Evolutionary conservation across 35 echinoderm and acorn worm species (phyloP).

Genomic region (Stichopus chloronotus): DNA sequence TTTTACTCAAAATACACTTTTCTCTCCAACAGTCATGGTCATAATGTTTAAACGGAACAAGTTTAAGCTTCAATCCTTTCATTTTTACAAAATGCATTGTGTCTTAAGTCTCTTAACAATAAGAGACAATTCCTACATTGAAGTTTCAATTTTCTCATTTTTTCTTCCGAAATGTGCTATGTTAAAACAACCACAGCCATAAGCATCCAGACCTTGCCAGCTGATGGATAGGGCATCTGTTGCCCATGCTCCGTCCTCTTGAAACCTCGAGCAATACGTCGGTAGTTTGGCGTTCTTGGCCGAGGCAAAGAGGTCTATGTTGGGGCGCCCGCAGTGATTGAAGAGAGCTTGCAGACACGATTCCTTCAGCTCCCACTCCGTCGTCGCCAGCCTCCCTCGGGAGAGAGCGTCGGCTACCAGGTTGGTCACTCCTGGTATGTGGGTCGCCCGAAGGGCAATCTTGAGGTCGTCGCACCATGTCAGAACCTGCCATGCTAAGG

Average conservation of each 20-base stretch:
- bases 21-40: no score
- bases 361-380: slow-evolving; percentile 43
- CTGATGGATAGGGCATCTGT: slow-evolving; percentile 59
- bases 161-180: no score
- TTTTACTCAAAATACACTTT: no score
- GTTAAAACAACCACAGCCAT: no score
- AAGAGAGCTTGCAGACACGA: neutral
- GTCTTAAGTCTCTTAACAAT: no score
- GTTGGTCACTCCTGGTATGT: slow-evolving; percentile 65
- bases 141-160: no score
- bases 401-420: slow-evolving; percentile 52
- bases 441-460: slow-evolving; percentile 12
- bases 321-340: neutral
- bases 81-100: no score
- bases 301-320: slow-evolving; percentile 65
- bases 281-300: slow-evolving; percentile 50
- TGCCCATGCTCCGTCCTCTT: slow-evolving; percentile 37
- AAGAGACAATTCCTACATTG: no score
- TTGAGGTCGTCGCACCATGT: slow-evolving; percentile 35
- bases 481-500: slow-evolving; percentile 22
- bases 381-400: neutral
- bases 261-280: slow-evolving; percentile 47
- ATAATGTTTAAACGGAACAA: no score
- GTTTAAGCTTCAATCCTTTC: no score
- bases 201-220: slow-evolving; percentile 50